Base-by-base conservation (phyloP, 2,888 invertebrate genomes). In the Leptopilina myrica region DNA sequence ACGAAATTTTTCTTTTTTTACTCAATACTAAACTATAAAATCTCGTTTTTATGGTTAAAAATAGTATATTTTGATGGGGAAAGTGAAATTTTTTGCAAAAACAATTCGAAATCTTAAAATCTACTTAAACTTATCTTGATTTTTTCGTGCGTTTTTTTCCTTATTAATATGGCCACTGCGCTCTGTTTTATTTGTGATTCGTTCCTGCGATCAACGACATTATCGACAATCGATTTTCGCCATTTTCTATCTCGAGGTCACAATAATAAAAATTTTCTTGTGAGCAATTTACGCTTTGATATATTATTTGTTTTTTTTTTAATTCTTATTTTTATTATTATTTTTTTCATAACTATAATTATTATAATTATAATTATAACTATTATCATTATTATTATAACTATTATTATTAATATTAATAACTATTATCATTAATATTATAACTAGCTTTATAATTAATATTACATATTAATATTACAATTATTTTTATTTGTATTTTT, bases 181-280 rank as follows among this genome's bases (percentile, higher is more conserved):
- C 15, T 49, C 67, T 67, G 8, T 33, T 53, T 53, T 53, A 56
- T 59, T 73, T 73, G 69, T 69, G 73, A 73, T 73, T 73, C 69
- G 69, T 53, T 69, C 69, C 69, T 69, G 69, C 69, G 69, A 69
- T 69, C 69, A 69, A 69, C 14, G 69, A 53, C 69, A 69, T 53
- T 46, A 49, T 67, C 56, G 69, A 73, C 69, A 73, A 73, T 73
- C 73, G 15, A 73, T 15, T 56, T 73, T 73, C 56, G 56, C 73
- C 56, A 49, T 49, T 49, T 49, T 43, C 43, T 43, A 9, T 49
- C 11, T 9, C 11, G 4, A n/a, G 26, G 69, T 69, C 73, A 59
- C 56, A 73, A 73, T 69, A 69, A 69, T 73, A 56, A 49, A 43
- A 73, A 56, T 73, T 56, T 73, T n/a, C 56, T 73, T 15, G 56